phyloP scores from a whole-genome alignment of 53 echinoderm and acorn worm species.

The Arbacia lixula region DNA sequence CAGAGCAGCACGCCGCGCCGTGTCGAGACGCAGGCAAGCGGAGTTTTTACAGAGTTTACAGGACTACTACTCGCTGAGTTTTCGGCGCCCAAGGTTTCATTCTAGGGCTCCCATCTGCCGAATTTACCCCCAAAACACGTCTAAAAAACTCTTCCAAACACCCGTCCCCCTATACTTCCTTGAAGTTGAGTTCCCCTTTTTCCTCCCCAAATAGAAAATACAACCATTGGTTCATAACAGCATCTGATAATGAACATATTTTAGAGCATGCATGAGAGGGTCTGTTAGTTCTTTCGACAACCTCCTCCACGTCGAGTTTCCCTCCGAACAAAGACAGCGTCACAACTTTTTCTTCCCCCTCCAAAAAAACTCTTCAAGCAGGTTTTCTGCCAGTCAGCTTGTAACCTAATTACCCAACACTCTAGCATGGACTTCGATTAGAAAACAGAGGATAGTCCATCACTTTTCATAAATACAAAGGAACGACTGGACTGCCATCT shows the following conservation, averaged over 20 bases:
- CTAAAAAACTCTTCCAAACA: conserved; percentile 22
- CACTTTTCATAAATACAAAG: conserved; percentile 43
- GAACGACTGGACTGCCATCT: conserved; percentile 40
- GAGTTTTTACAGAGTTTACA: conserved; percentile 36
- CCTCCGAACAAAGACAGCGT: conserved; percentile 38
- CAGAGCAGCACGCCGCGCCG: conserved; percentile 33
- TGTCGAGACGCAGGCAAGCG: conserved; percentile 15
- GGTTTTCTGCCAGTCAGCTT: conserved; percentile 21
- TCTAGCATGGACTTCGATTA: background rate
- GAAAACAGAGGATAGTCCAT: conserved; percentile 25
- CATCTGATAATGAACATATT: conserved; percentile 44
- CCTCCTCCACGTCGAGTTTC: background rate
- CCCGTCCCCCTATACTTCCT: conserved; percentile 23
- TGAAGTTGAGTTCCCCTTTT: conserved; percentile 33
- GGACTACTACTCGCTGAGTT: conserved; percentile 39
- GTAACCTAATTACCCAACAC: conserved; percentile 20
- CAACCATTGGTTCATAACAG: conserved; percentile 20
- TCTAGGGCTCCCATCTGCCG: conserved; percentile 32
- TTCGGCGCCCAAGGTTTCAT: conserved; percentile 45
- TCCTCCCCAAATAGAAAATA: conserved; percentile 27
- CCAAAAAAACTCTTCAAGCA: conserved; percentile 5
- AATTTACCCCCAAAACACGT: conserved; percentile 35
- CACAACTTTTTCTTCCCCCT: background rate
- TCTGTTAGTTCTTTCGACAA: conserved; percentile 7
- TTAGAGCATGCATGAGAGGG: conserved; percentile 7